These are phyloP conservation scores for Melanotus villosus DNA, from an alignment of 2,888 invertebrate species.

Conservation along the genomic window DNA sequence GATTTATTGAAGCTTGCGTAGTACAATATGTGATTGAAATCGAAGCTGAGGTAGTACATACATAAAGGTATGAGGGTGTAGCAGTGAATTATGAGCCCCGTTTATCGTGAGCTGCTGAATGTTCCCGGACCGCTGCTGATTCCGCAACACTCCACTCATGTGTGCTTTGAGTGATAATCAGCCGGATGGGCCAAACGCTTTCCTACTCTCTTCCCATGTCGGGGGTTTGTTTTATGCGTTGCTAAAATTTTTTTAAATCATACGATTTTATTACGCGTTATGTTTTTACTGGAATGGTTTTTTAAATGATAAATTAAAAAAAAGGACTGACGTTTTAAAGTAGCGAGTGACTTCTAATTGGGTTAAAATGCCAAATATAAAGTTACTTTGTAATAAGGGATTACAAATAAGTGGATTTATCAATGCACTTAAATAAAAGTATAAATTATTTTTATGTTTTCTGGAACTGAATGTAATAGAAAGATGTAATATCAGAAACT, in stretches of 20 bases:
- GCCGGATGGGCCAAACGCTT: conserved; percentile 48
- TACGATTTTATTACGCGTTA: conserved; percentile 6
- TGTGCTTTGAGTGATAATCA: conserved; percentile 63
- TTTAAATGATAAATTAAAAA: no score
- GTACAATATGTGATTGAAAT: conserved; percentile 36
- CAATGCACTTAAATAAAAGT: no score
- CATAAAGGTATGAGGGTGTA: conserved; percentile 50
- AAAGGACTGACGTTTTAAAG: no score
- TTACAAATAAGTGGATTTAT: no score
- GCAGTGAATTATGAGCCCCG: conserved; percentile 60
- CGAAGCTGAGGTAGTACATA: conserved; percentile 38
- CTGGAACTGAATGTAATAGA: no score
- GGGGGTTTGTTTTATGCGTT: conserved; percentile 16
- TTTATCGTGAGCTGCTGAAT: conserved; percentile 60
- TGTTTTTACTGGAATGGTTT: neutral
- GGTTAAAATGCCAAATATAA: no score
- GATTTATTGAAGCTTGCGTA: neutral
- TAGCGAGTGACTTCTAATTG: no score
- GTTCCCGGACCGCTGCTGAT: conserved; percentile 61
- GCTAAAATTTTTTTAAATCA: conserved; percentile 1
- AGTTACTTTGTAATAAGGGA: no score
- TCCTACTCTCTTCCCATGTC: conserved; percentile 21
- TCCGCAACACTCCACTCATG: conserved; percentile 63
- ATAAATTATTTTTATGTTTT: no score
- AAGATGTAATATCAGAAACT: no score